Evolutionary conservation across 2,888 invertebrate genomes (phyloP).

Genomic region (Hyppa rectilinea): DNA sequence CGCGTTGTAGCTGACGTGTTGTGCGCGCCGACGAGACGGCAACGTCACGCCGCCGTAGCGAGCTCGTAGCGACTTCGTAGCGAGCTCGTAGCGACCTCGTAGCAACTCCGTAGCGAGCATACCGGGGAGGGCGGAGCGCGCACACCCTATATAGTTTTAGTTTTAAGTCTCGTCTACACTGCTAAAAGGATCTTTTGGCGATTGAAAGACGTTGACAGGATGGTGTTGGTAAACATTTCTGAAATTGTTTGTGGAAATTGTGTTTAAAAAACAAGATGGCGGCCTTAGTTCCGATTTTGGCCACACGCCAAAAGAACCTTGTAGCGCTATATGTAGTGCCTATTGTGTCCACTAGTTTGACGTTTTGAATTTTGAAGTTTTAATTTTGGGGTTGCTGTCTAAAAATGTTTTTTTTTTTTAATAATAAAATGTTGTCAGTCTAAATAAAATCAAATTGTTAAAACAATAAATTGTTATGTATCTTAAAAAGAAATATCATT

Average conservation of each 20-base stretch:
- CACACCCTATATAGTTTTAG: constrained; percentile 48
- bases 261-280: neutral
- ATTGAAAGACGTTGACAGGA: neutral
- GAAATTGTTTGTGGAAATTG: neutral
- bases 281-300: neutral
- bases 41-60: constrained; percentile 58
- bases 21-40: constrained; percentile 76
- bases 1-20: constrained; percentile 89
- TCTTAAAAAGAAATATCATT: constrained; percentile 16
- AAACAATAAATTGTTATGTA: neutral
- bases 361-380: constrained; percentile 3
- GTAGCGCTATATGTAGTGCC: constrained; percentile 41
- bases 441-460: neutral
- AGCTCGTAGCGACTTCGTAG: constrained; percentile 43
- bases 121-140: constrained; percentile 55
- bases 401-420: neutral
- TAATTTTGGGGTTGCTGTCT: neutral
- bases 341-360: constrained; percentile 59
- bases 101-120: constrained; percentile 25
- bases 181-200: constrained; percentile 2
- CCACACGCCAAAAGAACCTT: neutral
- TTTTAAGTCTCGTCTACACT: constrained; percentile 31
- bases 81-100: constrained; percentile 33
- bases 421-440: constrained; percentile 1
- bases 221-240: neutral